Conservation (phyloP, 2,113 vertebrate species). For the Leptosomus discolor region DNA sequence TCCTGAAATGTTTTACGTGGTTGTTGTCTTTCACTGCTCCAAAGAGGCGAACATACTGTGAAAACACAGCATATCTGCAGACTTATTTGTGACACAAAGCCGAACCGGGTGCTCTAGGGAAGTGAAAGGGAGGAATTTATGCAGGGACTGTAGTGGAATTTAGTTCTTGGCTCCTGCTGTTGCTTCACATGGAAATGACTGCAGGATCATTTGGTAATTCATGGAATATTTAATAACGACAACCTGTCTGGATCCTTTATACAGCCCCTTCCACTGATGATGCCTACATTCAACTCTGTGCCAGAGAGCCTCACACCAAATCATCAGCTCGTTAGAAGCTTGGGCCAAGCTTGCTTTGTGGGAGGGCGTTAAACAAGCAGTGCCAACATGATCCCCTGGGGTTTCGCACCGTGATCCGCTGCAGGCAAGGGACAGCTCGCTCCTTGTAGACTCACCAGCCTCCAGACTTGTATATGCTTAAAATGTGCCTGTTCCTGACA, state of each 20-base stretch:
- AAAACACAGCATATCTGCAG: neutral
- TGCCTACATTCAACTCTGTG: neutral
- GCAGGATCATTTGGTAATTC: neutral
- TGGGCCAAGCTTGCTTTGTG: neutral
- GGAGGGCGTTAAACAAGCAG: neutral
- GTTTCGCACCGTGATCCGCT: neutral
- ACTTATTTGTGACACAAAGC: neutral
- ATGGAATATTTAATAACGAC: constrained; percentile 7
- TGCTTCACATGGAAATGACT: neutral
- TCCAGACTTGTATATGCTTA: neutral
- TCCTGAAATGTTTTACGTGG: neutral
- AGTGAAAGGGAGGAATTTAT: neutral
- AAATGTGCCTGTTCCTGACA: neutral
- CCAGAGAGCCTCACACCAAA: neutral
- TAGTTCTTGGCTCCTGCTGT: neutral
- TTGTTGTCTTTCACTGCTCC: neutral
- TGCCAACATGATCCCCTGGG: neutral
- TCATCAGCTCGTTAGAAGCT: constrained; percentile 12
- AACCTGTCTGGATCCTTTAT: constrained; percentile 6
- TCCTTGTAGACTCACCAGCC: neutral
- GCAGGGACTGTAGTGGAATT: neutral
- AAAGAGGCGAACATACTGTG: neutral
- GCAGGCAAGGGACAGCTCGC: neutral
- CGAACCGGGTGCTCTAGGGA: neutral
- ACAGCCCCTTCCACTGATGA: neutral